Conservation (phyloP, 2,888 invertebrate species). For the Caenorhabditis macrosperma region DNA sequence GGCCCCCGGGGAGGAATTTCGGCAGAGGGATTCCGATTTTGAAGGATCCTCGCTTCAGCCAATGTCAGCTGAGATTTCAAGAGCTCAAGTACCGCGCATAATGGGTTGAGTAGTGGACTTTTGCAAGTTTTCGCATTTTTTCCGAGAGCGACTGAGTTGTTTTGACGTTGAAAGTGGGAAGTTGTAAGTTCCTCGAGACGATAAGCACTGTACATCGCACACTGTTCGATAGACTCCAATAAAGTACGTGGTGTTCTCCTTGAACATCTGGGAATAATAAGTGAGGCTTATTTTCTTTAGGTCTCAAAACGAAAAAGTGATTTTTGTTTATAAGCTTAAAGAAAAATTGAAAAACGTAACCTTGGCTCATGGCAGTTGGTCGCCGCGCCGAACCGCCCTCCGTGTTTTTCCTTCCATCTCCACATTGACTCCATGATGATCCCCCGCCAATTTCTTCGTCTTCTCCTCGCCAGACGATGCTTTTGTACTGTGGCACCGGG, state of each 20-base stretch:
- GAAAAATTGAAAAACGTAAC: not conserved
- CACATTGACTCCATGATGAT: not conserved
- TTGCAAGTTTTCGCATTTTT: too few species aligned
- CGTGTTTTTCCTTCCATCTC: not conserved
- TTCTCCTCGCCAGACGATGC: not conserved
- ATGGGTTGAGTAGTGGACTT: not conserved
- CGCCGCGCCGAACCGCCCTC: not conserved
- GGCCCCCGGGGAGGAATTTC: slow-evolving; percentile 34
- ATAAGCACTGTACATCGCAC: too few species aligned
- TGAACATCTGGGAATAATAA: not conserved
- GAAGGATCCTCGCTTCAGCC: not conserved
- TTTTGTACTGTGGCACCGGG: not conserved
- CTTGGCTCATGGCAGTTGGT: not conserved
- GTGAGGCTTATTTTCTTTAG: too few species aligned
- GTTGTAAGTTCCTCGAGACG: too few species aligned
- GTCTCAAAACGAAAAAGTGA: too few species aligned
- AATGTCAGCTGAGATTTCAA: not conserved
- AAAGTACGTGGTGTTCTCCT: not conserved
- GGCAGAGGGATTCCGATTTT: not conserved
- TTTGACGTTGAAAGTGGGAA: too few species aligned
- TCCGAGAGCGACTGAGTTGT: too few species aligned
- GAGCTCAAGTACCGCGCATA: not conserved
- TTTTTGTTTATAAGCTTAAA: too few species aligned
- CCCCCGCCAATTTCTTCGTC: not conserved
- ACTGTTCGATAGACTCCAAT: not conserved